Evolutionary conservation across 2,113 vertebrate genomes (phyloP).

Genomic region (Microtus montanus): DNA sequence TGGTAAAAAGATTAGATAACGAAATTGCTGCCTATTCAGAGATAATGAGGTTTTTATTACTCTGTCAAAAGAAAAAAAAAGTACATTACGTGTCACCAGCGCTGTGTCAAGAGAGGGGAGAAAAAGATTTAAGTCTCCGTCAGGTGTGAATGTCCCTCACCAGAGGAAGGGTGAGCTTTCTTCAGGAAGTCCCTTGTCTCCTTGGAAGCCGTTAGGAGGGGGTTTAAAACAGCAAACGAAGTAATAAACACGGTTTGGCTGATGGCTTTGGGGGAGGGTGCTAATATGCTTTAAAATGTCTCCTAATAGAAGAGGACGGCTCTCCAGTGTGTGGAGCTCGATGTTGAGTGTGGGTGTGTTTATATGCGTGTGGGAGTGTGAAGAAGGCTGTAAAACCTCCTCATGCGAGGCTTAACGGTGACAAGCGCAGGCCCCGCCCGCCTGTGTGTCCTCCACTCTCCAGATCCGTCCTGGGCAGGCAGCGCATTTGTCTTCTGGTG

Average conservation of each 20-base stretch:
- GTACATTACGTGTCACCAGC: constrained; percentile 84
- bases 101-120: constrained; percentile 75
- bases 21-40: constrained; percentile 90
- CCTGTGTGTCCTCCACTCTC: constrained; percentile 40
- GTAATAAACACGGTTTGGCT: constrained; percentile 73
- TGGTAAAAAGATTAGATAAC: constrained; percentile 90
- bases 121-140: constrained; percentile 81
- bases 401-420: constrained; percentile 41
- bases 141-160: constrained; percentile 70
- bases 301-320: constrained; percentile 70
- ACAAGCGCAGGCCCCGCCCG: constrained; percentile 61
- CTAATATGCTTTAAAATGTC: constrained; percentile 78
- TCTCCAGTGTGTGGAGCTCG: constrained; percentile 59
- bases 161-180: constrained; percentile 63
- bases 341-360: constrained; percentile 64
- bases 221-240: constrained; percentile 78
- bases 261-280: constrained; percentile 50
- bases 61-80: constrained; percentile 84
- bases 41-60: constrained; percentile 91
- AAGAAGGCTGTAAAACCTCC: constrained; percentile 80
- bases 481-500: constrained; percentile 65
- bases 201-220: constrained; percentile 71
- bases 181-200: not conserved
- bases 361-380: constrained; percentile 75
- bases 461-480: not conserved